Percentiles rank a stretch among this genome's conserved stretches.
phyloP scores from a whole-genome alignment of 2,888 invertebrate species.

The Heliconius aoede region DNA sequence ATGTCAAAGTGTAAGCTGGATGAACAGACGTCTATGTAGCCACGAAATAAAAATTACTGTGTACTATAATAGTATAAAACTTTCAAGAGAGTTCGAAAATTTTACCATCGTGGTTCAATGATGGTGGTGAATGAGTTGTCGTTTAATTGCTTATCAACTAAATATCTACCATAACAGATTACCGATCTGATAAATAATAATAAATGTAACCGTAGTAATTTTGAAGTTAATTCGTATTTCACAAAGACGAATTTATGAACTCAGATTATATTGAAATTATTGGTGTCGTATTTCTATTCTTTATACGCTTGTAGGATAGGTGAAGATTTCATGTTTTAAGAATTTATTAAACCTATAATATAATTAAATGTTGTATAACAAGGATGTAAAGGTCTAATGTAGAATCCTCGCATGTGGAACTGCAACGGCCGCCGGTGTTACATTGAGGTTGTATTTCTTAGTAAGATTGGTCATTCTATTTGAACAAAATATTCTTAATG shows the following conservation, averaged over 20 bases:
- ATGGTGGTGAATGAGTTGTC: background rate
- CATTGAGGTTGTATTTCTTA: constrained; percentile 24
- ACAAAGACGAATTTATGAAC: constrained; percentile 21
- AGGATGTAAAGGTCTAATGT: background rate
- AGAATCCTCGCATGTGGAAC: background rate
- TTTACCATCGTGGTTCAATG: background rate
- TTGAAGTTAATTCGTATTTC: constrained; percentile 16
- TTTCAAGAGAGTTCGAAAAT: background rate
- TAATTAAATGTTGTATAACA: constrained; percentile 15
- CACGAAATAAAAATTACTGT: too few relatives aligned
- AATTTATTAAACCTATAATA: constrained; percentile 5
- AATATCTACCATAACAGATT: background rate
- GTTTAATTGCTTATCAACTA: background rate
- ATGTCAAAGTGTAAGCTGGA: background rate
- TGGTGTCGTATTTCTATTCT: constrained; percentile 25
- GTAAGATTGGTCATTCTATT: constrained; percentile 20
- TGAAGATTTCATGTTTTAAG: constrained; percentile 22
- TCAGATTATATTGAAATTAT: constrained; percentile 23
- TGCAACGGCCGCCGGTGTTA: constrained; percentile 1
- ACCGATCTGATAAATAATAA: constrained; percentile 8
- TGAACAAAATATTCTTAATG: constrained; percentile 28
- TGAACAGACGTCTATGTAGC: background rate
- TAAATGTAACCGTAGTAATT: constrained; percentile 14
- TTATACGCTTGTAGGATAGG: constrained; percentile 29
- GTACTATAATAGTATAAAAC: too few relatives aligned